Evolutionary conservation across 1,140 invertebrate genomes (phyloP), one percentile per base, ranked within the genome.

Genomic region (Diuraphis noxia): DNA sequence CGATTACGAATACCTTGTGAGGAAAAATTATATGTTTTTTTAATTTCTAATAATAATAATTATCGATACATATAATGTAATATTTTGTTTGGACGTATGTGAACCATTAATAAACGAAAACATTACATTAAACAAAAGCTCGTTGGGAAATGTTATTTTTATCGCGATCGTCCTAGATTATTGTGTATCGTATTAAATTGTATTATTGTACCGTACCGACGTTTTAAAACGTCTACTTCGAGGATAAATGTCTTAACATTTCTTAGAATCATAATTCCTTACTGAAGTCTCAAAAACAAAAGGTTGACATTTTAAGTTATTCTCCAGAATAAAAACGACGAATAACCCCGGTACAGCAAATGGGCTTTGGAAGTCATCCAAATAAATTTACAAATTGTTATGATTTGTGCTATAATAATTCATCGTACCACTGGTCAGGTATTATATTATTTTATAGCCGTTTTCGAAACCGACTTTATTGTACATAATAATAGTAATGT

Each of bases 311-410:
- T 82, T 41, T 9, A 79, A 79, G 23, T 34, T n/a, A n/a, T 72
- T 72, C n/a, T 36, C 19, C 17, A 19, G 19, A 4, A 36, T 36
- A 36, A 17, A 23, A 79, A 79, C 19, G 19, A 79, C 34, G 34
- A 79, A 36, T 36, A 79, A 36, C 6, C 34, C 34, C 72, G 0
- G 2, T 19, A 36, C 13, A 41, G 81, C 81, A 38, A 25, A 13
- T 6, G 23, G 81, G 81, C 25, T 82, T 82, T 82, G 81, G 81
- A 82, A 82, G 81, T 40, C 81, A 82, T 82, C 81, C 81, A 82
- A 82, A 38, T 40, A 72, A 38, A 41, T 17, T 82, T 41, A 82
- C 40, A 17, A 82, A 82, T 82, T 21, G 23, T 81, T 81, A 81
- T 81, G 36, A 40, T 81, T 81, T 72, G 56, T 72, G 30, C 56